Conservation (phyloP, 2,113 vertebrate genomes). For the Trematocara unimaculatum region DNA sequence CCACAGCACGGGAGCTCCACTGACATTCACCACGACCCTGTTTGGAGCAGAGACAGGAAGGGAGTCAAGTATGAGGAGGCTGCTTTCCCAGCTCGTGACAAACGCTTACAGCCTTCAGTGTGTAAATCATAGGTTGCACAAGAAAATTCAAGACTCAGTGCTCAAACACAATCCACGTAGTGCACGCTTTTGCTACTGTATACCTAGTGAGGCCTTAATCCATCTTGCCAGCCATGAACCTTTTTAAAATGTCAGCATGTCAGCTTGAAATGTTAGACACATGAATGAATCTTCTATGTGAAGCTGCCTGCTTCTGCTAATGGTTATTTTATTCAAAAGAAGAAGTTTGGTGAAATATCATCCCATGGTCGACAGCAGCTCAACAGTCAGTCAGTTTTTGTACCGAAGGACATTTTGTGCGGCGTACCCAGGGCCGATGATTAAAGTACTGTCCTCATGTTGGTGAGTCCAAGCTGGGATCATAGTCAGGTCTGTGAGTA, state of each 20-base stretch:
- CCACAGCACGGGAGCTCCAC: constrained; percentile 86
- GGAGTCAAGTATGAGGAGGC: neutral
- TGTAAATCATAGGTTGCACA: neutral
- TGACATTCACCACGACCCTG: constrained; percentile 85
- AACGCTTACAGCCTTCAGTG: neutral
- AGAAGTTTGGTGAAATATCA: neutral
- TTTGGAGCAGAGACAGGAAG: neutral
- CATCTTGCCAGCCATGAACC: neutral
- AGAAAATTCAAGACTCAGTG: neutral
- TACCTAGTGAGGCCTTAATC: neutral
- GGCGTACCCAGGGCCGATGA: neutral
- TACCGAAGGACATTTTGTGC: neutral
- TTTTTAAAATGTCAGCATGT: neutral
- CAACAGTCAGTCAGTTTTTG: neutral
- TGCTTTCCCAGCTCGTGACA: neutral
- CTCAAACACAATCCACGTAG: neutral
- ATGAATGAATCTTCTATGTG: neutral
- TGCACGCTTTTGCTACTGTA: neutral
- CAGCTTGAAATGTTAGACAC: neutral
- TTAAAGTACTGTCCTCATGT: neutral
- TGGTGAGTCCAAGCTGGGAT: neutral
- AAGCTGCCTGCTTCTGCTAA: neutral
- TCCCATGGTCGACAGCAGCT: neutral
- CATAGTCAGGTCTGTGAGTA: neutral
- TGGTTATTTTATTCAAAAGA: neutral